Conservation (phyloP, 35 echinoderm and acorn worm genomes). For the Acanthaster planci region DNA sequence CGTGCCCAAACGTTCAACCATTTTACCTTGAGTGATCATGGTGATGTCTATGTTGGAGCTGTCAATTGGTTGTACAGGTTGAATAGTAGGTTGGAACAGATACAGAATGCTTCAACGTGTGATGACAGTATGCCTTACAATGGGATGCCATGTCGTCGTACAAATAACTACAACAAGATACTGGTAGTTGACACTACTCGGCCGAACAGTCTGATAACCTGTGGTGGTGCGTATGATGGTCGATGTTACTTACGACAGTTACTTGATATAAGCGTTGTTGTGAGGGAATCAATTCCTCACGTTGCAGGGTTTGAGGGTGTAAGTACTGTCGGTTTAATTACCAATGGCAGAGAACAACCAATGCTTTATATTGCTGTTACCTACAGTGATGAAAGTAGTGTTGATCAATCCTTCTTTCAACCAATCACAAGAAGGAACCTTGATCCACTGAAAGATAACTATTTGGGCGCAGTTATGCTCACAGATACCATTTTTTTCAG, state of each 20-base stretch:
- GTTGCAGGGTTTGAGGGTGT: neutral
- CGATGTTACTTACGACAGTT: neutral
- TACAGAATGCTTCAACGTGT: constrained; percentile 11
- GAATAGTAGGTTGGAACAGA: neutral
- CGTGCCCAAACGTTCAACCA: neutral
- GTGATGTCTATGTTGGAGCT: constrained; percentile 21
- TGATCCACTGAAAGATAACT: neutral
- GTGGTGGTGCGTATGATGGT: neutral
- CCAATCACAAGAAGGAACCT: neutral
- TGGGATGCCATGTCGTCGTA: too few species aligned
- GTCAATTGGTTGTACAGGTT: constrained; percentile 15
- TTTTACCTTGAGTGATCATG: constrained; percentile 1
- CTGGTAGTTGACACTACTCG: neutral
- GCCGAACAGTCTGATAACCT: neutral
- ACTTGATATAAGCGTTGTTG: neutral
- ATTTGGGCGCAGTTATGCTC: neutral
- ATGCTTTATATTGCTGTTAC: neutral
- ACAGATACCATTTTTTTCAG: neutral
- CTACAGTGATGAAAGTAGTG: neutral
- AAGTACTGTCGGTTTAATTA: neutral
- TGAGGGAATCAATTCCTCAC: neutral
- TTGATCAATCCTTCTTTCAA: neutral
- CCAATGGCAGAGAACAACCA: neutral
- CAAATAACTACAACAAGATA: constrained; percentile 5
- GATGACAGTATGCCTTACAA: neutral